Base-by-base conservation (phyloP, 2,113 vertebrate genomes). In the Thinocorus orbignyianus region DNA sequence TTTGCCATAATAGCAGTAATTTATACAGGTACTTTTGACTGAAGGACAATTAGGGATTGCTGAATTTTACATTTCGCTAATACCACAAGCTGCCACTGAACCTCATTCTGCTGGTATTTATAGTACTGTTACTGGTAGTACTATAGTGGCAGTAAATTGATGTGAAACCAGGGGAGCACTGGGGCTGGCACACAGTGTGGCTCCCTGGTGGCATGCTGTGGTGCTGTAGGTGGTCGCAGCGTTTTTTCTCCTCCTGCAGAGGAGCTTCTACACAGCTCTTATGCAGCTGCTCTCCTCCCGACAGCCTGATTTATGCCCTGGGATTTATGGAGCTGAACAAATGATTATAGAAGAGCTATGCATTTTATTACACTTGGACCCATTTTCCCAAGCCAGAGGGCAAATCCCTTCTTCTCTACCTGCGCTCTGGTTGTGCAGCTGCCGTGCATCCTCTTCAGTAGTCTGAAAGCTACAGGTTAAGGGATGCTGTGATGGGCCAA, bases 181-280 rank as follows among this genome's bases (percentile, higher is more conserved):
- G 57, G 74, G 70, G 35, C 28, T 37, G 39, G 76, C 30, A 61
- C 25, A 52, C 0, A 0, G 66, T 6, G 0, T 2, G 0, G 51
- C 61, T 86, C 28, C 48, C 39, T 3, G 1, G 31, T 4, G 0
- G 18, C 0, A 0, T 22, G 35, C 46, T 7, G 1, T 46, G 22
- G 2, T 35, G 76, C 54, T 65, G 39, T 20, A 69, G 19, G 44
- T 64, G 49, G 25, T 73, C 23, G 0, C 31, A 61, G n/a, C 2
- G 0, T 0, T 46, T 76, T 54, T 55, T 46, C 41, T 61, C 13
- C 39, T 92, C 44, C 57, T 92, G 33, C 55, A 55, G 46, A 54
- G 72, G 66, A 65, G 41, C 92, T 66, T 86, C 77, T 64, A 5
- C 52, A 55, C 30, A 81, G 81, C 68, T 71, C 91, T 72, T 74